A percentile compares a stretch with the other conserved stretches of the same genome.
phyloP scores from a whole-genome alignment of 2,888 invertebrate species.

The Phengaris alcon region DNA sequence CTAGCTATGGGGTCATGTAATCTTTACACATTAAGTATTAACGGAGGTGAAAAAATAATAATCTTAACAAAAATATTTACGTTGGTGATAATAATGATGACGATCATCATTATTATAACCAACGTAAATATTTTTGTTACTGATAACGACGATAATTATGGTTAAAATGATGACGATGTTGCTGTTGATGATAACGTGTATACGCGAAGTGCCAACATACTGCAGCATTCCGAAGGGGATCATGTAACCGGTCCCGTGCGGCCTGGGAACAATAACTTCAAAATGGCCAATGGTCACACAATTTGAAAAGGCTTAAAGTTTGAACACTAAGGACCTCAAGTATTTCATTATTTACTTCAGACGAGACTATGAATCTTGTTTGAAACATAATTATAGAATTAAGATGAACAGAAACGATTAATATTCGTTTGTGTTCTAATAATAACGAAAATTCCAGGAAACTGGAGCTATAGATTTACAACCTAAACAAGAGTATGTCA shows the following conservation, averaged over 20 bases:
- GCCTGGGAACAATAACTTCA: neutral
- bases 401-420: no score
- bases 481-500: no score
- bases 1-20: neutral
- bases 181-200: neutral
- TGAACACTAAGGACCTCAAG: neutral
- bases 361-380: neutral
- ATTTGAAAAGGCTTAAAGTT: neutral
- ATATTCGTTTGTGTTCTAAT: no score
- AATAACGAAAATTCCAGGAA: no score
- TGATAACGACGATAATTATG: neutral
- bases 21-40: neutral
- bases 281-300: neutral
- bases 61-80: no score
- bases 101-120: neutral
- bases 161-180: neutral
- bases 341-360: neutral
- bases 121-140: neutral
- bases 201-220: neutral
- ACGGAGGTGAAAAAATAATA: no score
- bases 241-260: neutral
- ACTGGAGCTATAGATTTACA: no score
- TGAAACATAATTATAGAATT: neutral
- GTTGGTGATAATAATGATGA: neutral
- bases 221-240: neutral